Evolutionary conservation across 2,888 invertebrate species (phyloP).

Genomic region (Athrips mouffetella): DNA sequence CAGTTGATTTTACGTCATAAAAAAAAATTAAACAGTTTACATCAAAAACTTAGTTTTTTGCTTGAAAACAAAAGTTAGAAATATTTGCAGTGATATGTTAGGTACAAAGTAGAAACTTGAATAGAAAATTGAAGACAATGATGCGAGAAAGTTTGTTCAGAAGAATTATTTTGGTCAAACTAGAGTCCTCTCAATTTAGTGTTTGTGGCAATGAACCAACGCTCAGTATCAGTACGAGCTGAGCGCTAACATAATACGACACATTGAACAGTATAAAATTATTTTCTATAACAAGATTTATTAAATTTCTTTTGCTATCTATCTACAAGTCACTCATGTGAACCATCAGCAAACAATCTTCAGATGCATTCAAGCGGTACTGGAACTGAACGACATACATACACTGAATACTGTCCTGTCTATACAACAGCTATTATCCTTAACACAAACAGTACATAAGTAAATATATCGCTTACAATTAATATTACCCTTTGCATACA

Average conservation of each 20-base stretch:
- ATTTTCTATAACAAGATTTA: conserved; percentile 53
- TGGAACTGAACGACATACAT: conserved; percentile 32
- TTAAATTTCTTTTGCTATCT: conserved; percentile 36
- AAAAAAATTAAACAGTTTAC: conserved; percentile 18
- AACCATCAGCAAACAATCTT: conserved; percentile 47
- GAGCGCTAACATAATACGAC: conserved; percentile 44
- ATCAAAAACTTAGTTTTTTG: conserved; percentile 20
- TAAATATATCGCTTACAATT: conserved; percentile 43
- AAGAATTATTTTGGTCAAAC: conserved; percentile 7
- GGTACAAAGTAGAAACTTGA: conserved; percentile 16
- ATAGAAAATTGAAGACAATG: conserved; percentile 17
- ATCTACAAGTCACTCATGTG: conserved; percentile 35
- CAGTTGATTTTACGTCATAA: no score
- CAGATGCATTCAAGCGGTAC: conserved; percentile 50
- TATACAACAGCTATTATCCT: conserved; percentile 38
- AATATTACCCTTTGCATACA: conserved; percentile 49
- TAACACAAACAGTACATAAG: conserved; percentile 32
- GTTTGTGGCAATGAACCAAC: neutral
- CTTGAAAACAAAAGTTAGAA: conserved; percentile 19
- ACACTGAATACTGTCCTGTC: conserved; percentile 23
- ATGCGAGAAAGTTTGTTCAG: conserved; percentile 9
- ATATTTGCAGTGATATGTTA: conserved; percentile 30
- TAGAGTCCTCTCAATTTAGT: neutral
- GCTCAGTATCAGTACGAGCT: conserved; percentile 15
- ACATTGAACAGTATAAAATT: conserved; percentile 54